Evolutionary conservation across 2,888 invertebrate species (phyloP).

Genomic region (Trachelus tabidus): DNA sequence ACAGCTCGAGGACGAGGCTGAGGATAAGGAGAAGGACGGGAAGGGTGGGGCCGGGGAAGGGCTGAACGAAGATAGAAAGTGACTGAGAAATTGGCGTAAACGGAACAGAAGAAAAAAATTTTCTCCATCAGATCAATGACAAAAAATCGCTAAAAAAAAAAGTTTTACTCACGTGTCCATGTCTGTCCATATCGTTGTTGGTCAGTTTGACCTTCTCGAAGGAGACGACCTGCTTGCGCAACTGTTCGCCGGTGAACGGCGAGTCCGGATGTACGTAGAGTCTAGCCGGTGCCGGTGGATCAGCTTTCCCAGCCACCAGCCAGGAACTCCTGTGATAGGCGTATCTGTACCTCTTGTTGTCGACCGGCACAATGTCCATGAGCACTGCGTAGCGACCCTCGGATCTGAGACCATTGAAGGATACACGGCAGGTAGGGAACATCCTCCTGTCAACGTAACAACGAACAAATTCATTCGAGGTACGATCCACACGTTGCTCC

Average conservation of each 20-base stretch:
- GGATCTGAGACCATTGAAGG: conserved; percentile 86
- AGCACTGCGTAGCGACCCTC: conserved; percentile 92
- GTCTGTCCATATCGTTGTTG: conserved; percentile 97
- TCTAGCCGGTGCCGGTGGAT: conserved; percentile 93
- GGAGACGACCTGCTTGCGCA: conserved; percentile 95
- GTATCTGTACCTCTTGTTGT: conserved; percentile 96
- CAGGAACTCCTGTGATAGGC: conserved; percentile 98
- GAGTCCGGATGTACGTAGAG: conserved; percentile 97
- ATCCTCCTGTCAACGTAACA: conserved; percentile 79
- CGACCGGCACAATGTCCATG: conserved; percentile 96
- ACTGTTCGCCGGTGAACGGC: conserved; percentile 94
- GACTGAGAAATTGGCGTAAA: neutral
- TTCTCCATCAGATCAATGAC: too few relatives aligned
- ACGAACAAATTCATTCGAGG: conserved; percentile 30
- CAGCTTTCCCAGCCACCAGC: conserved; percentile 98
- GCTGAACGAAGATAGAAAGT: neutral
- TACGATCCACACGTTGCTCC: neutral
- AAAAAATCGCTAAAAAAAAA: too few relatives aligned
- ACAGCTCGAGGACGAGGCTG: conserved; percentile 6
- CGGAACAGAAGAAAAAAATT: too few relatives aligned
- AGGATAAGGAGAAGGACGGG: conserved; percentile 18
- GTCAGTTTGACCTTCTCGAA: conserved; percentile 99
- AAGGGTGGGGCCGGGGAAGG: neutral
- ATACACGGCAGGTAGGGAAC: conserved; percentile 97
- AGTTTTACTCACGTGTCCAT: conserved; percentile 83